A percentile compares a stretch with the other conserved stretches of the same genome.
phyloP scores from a whole-genome alignment of 2,888 invertebrate species.

The Orthosia gothica region DNA sequence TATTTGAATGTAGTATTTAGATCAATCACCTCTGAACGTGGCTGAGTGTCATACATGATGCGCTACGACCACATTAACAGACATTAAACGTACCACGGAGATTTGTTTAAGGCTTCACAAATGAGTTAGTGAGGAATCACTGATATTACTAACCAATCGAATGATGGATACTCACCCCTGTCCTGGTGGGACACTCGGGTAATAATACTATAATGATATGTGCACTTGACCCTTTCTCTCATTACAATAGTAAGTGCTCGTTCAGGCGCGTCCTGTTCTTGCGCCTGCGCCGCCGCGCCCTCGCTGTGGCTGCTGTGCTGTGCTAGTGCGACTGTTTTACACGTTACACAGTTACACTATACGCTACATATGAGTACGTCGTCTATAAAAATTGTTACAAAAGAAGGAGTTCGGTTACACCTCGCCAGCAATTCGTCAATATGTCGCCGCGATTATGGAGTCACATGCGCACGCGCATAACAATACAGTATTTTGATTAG shows the following conservation, averaged over 20 bases:
- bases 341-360: not conserved
- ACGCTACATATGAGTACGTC: not conserved
- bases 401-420: not conserved
- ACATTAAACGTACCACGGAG: not conserved
- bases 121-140: not conserved
- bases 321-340: not conserved
- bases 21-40: slow-evolving; percentile 50
- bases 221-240: slow-evolving; percentile 17
- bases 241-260: slow-evolving; percentile 12
- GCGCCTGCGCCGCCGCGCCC: not conserved
- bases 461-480: not conserved
- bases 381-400: not conserved
- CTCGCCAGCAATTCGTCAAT: not conserved
- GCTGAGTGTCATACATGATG: slow-evolving; percentile 29
- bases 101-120: not conserved
- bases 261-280: not conserved
- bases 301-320: not conserved
- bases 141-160: not conserved
- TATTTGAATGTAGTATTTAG: slow-evolving; percentile 49
- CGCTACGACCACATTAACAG: slow-evolving; percentile 2
- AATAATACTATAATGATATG: not conserved
- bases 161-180: not conserved
- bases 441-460: not conserved
- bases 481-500: not conserved
- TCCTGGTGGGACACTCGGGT: not conserved